Percentiles rank a stretch among this genome's conserved stretches.
phyloP scores from a whole-genome alignment of 2,113 vertebrate genomes.

The Nycticryphes semicollaris region DNA sequence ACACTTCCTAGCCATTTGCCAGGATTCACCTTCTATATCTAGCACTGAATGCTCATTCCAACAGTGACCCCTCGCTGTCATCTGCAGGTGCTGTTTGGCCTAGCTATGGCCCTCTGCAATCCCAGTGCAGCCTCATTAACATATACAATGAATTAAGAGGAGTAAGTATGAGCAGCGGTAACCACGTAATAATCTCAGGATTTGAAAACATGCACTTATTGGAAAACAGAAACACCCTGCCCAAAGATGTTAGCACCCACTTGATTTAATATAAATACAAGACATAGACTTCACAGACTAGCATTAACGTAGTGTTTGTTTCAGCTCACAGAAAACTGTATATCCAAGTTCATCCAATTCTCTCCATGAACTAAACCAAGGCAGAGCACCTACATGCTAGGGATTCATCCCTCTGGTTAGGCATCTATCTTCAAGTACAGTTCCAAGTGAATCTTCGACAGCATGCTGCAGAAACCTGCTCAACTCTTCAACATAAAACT shows the following conservation, averaged over 20 bases:
- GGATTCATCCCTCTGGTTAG: not conserved
- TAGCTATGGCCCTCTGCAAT: not conserved
- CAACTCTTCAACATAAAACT: not conserved
- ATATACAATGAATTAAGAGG: not conserved
- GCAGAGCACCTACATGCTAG: not conserved
- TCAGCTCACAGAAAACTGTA: not conserved
- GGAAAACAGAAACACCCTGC: not conserved
- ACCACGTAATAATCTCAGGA: not conserved
- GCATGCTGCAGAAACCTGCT: not conserved
- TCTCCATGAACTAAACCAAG: not conserved
- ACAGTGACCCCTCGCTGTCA: not conserved
- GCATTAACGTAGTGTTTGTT: not conserved
- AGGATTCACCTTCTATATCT: slow-evolving; percentile 1
- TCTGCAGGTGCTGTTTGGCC: not conserved
- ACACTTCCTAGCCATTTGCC: not conserved
- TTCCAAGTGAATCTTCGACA: not conserved
- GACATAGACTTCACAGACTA: not conserved
- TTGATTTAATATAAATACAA: not conserved
- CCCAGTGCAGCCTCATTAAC: not conserved
- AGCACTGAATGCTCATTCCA: not conserved
- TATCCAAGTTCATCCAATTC: not conserved
- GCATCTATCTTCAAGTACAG: not conserved
- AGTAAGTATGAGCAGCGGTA: not conserved
- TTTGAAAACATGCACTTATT: not conserved
- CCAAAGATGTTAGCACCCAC: not conserved